A percentile compares a stretch with the other conserved stretches of the same genome.
Conservation (phyloP, 2,888 invertebrate genomes). For the Cryptops parisi region DNA sequence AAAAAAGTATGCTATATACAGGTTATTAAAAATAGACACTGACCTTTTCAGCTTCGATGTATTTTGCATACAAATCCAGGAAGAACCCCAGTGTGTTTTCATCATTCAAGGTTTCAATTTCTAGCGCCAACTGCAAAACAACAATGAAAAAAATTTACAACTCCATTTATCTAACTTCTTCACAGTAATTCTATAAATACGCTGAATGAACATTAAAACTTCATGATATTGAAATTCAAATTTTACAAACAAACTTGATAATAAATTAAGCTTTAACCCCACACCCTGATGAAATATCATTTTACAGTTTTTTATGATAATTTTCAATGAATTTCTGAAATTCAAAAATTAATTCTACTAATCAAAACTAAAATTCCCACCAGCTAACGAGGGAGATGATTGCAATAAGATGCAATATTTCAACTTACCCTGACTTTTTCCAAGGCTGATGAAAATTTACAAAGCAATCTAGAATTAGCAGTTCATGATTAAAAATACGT, state of each 20-base stretch:
- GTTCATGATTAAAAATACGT: no score
- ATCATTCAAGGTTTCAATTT: conserved; percentile 28
- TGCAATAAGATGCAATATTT: neutral
- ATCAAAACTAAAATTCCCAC: neutral
- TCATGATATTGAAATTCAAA: no score
- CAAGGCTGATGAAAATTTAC: conserved; percentile 26
- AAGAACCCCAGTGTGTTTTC: conserved; percentile 31
- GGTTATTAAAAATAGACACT: no score
- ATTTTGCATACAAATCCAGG: conserved; percentile 29
- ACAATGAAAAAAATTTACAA: neutral
- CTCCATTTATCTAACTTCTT: no score
- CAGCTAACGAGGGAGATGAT: neutral
- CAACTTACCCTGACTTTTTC: conserved; percentile 27
- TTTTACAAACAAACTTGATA: no score
- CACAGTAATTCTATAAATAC: no score
- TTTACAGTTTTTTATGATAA: no score
- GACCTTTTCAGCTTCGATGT: conserved; percentile 23
- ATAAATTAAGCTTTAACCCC: no score
- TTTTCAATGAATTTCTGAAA: no score
- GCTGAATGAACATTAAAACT: no score
- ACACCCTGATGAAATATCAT: no score
- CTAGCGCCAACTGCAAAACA: conserved; percentile 28
- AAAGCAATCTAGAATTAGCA: conserved; percentile 24
- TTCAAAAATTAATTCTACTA: neutral
- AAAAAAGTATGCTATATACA: no score